Evolutionary conservation across 2,113 vertebrate genomes (phyloP).

Genomic region (Ctenomys sociabilis): DNA sequence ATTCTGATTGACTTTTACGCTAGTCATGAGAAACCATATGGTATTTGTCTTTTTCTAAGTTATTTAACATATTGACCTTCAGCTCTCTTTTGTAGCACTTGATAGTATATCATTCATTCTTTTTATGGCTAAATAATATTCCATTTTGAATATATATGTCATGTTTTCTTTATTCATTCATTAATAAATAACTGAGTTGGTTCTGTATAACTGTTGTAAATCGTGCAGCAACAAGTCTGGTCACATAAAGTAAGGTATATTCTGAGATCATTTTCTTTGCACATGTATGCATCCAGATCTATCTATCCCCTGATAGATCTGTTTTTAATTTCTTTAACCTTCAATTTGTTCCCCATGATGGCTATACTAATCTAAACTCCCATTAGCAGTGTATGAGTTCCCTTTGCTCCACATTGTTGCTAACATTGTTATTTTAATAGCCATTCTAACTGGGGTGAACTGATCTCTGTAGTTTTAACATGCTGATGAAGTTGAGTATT

Average conservation of each 20-base stretch:
- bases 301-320: background rate
- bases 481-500: background rate
- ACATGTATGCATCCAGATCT: background rate
- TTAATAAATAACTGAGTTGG: background rate
- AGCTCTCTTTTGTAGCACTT: background rate
- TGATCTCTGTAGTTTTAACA: background rate
- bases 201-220: background rate
- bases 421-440: background rate
- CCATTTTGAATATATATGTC: background rate
- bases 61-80: background rate
- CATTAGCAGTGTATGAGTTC: background rate
- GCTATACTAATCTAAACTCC: background rate
- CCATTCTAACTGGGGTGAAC: background rate
- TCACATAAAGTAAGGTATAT: background rate
- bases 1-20: background rate
- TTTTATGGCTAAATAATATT: background rate
- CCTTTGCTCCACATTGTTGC: background rate
- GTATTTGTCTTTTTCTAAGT: background rate
- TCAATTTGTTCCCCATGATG: background rate
- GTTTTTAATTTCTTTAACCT: background rate
- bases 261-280: background rate
- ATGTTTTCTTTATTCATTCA: background rate
- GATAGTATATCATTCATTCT: background rate
- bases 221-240: background rate
- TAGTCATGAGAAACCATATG: background rate